These are phyloP conservation scores for Coryphaenoides rupestris DNA, from an alignment of 2,113 vertebrate species.

Conservation along the genomic window DNA sequence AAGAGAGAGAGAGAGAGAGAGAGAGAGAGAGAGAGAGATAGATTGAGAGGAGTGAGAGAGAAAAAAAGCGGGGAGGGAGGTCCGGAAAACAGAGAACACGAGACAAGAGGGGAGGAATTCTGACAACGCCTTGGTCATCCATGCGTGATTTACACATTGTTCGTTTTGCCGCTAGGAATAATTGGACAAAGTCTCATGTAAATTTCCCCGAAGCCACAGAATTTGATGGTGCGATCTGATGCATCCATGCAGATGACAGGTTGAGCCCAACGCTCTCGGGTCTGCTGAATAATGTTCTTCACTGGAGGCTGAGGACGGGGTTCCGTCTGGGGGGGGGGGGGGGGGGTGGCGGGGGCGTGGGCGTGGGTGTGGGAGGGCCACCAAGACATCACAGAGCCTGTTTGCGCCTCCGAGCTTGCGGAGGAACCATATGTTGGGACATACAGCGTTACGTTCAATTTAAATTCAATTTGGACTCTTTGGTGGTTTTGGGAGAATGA, in stretches of 20 bases:
- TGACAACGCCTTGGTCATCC: constrained; percentile 48
- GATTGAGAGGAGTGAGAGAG: too few relatives aligned
- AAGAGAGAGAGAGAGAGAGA: too few relatives aligned
- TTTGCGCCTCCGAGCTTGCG: constrained; percentile 37
- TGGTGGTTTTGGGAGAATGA: too few relatives aligned
- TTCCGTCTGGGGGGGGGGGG: constrained; percentile 23
- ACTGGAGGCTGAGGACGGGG: too few relatives aligned
- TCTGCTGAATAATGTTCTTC: constrained; percentile 47
- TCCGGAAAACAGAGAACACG: background rate
- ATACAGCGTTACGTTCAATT: background rate
- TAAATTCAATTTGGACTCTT: too few relatives aligned
- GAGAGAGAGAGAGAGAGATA: too few relatives aligned
- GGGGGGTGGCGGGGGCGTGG: constrained; percentile 10
- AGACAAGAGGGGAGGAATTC: constrained; percentile 9
- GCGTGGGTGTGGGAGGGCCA: constrained; percentile 16
- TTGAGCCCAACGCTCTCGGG: constrained; percentile 56
- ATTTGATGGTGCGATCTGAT: constrained; percentile 70
- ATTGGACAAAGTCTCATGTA: constrained; percentile 77
- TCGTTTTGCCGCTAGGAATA: constrained; percentile 59
- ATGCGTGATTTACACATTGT: constrained; percentile 55
- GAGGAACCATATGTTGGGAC: constrained; percentile 44
- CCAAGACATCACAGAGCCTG: constrained; percentile 39
- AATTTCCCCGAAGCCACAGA: constrained; percentile 58
- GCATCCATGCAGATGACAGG: constrained; percentile 72
- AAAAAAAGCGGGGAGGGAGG: too few relatives aligned